Evolutionary conservation across 2,113 vertebrate genomes (phyloP).

Genomic region (Zapus hudsonius): DNA sequence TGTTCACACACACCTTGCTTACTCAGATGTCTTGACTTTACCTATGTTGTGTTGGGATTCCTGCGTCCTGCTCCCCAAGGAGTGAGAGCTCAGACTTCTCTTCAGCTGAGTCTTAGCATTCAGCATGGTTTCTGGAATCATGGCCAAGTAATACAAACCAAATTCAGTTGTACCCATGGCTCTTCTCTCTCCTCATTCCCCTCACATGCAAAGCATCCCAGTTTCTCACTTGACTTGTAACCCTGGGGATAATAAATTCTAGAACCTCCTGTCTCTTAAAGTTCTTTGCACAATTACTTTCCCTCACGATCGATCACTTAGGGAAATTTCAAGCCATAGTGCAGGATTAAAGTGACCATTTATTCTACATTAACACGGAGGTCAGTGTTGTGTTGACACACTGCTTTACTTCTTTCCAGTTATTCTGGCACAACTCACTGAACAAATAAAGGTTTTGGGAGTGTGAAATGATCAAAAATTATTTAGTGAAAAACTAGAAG

Average conservation of each 20-base stretch:
- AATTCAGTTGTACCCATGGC: too few relatives aligned
- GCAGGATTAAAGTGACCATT: neutral
- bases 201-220: neutral
- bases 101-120: neutral
- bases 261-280: neutral
- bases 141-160: neutral
- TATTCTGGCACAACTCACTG: conserved; percentile 30
- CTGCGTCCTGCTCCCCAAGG: too few relatives aligned
- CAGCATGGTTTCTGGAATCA: neutral
- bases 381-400: neutral
- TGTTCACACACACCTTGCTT: accelerated
- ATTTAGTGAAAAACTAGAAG: neutral
- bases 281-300: neutral
- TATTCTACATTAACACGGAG: neutral
- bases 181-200: too few relatives aligned
- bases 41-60: too few relatives aligned
- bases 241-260: neutral
- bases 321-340: neutral
- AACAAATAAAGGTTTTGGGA: conserved; percentile 11
- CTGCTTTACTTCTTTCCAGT: neutral
- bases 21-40: accelerated
- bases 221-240: neutral
- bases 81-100: too few relatives aligned
- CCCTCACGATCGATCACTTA: neutral
- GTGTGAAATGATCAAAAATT: neutral